Evolutionary conservation across 2,113 vertebrate species (phyloP), one percentile per base, ranked within the genome.

Genomic region (Psilopsiagon aurifrons): DNA sequence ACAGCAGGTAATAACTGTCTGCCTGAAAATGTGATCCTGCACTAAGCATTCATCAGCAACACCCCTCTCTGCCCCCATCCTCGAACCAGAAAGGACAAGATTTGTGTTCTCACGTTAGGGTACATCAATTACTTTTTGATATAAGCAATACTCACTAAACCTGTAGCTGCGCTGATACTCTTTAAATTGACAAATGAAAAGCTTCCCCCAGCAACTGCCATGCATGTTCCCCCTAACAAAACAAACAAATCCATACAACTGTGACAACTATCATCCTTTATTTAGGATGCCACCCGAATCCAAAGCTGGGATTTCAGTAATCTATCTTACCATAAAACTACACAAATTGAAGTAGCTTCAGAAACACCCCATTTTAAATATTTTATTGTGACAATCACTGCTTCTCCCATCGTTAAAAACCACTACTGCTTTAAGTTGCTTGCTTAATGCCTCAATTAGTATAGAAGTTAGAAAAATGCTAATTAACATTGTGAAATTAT

Each of bases 401-500:
- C 57, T 83, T 94, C 69, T 94, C 92, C 93, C 74, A 22, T 78
- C 41, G 24, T 83, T 91, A 88, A 91, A 93, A 96, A 62, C 90
- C 69, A 86, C 69, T 88, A 84, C 76, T 85, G 95, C 93, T 94
- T 90, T 90, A 92, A 93, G 83, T 92, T 92, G 87, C 93, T 96
- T 97, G 95, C 93, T 97, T 96, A 97, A 96, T 96, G 87, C 83
- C 97, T 97, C 94, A 95, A 95, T 92, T 96, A 96, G 90, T 93
- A 95, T 1, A 96, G 78, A 95, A 97, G 95, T 88, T 97, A 69
- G 77, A 97, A 87, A 97, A 97, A 96, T 89, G 73, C 91, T 97
- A 98, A 98, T 97, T 97, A 98, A 97, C 86, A 89, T 17, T 67
- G 90, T 46, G 86, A 95, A 97, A 97, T 97, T 97, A 97, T 95